Evolutionary conservation across 2,888 invertebrate species (phyloP), one percentile per base, ranked within the genome.

Genomic region (Smittia aterrima): DNA sequence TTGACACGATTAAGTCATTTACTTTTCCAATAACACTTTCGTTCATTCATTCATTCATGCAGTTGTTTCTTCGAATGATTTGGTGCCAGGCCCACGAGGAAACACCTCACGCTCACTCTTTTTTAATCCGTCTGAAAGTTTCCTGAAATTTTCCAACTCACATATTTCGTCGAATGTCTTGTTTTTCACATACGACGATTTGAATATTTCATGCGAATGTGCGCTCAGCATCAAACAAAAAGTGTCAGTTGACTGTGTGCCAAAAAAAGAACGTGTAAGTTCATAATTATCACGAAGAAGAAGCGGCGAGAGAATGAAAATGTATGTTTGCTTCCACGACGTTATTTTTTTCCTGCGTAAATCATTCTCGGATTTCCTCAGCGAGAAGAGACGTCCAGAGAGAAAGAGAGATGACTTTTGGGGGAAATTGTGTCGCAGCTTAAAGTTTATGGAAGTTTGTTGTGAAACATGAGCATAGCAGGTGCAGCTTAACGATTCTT

Each of bases 231-330:
- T 58, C 58, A 58, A 58, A 64, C 27, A 66, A 32, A 66, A 66
- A 66, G 66, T 66, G 66, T 66, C 66, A 40, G 66, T 66, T 66
- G 66, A 40, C 1, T 20, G 9, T 18, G 32, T 66, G 66, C 66
- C 66, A 66, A 66, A 40, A 66, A 66, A 40, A 27, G n/a, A 27
- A 24, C 32, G 66, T 27, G 66, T 66, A 66, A 66, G n/a, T 25
- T 66, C 32, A 66, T 66, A 66, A 66, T 66, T 25, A 27, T 27
- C 1, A 9, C n/a, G 25, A 22, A 22, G 66, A 66, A 66, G 62
- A 62, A 20, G 25, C 6, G n/a, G 18, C 4, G 27, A 32, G 11
- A 27, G 66, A n/a, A 66, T 66, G 66, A 66, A 27, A 66, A 66
- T 58, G 58, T 58, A 47, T 47, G 47, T 11, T 58, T 58, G 22